These are phyloP conservation scores for Drosophila asahinai DNA, from an alignment of 1,140 invertebrate genomes.

Conservation along the genomic window DNA sequence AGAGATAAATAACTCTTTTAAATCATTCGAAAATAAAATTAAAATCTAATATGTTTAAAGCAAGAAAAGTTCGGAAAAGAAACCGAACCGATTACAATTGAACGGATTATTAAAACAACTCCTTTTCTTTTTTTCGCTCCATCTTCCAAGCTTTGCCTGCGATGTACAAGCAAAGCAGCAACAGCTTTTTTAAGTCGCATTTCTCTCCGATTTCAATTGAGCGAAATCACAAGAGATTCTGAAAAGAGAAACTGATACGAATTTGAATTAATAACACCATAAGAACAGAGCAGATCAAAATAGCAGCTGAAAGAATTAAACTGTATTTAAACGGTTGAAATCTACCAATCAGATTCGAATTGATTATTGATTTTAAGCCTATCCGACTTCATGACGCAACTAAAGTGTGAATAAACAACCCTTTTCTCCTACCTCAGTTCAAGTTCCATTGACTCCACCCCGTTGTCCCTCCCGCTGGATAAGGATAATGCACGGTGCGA, in stretches of 20 bases:
- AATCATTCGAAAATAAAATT: no score
- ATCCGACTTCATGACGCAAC: conserved; percentile 5
- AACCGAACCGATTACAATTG: no score
- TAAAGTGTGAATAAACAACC: conserved; percentile 14
- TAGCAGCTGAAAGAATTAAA: neutral
- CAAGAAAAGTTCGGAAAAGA: no score
- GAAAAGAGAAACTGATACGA: no score
- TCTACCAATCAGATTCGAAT: neutral
- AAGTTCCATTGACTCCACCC: neutral
- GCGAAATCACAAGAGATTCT: no score
- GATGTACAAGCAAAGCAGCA: no score
- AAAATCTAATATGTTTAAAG: neutral
- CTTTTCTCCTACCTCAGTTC: neutral
- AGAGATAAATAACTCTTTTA: no score
- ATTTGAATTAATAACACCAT: conserved; percentile 18
- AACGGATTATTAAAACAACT: no score
- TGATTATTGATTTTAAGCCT: conserved; percentile 15
- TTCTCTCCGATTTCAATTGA: no score
- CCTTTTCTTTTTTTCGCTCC: no score
- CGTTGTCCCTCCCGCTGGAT: conserved; percentile 6
- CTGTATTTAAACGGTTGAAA: neutral
- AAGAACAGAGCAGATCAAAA: neutral
- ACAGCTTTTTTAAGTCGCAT: no score
- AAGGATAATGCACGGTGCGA: conserved; percentile 8
- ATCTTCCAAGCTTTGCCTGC: no score